Evolutionary conservation across 2,888 invertebrate genomes (phyloP).

Genomic region (Dynastes hyllus): DNA sequence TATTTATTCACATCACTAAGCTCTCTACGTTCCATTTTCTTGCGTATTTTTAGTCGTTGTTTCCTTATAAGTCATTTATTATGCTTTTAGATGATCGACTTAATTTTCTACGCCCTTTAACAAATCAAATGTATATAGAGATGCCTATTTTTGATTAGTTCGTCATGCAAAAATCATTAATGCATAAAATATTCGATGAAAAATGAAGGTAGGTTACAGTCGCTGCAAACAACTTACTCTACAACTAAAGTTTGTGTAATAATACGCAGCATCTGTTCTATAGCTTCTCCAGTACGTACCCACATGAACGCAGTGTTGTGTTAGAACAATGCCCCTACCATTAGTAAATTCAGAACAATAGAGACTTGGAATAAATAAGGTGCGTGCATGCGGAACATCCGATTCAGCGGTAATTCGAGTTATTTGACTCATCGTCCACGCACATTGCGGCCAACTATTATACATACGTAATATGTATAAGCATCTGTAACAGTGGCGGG

Average conservation of each 20-base stretch:
- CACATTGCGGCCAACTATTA: constrained; percentile 37
- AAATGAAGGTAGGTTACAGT: too few species aligned
- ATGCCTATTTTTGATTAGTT: too few species aligned
- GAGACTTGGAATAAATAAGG: constrained; percentile 46
- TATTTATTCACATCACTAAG: too few species aligned
- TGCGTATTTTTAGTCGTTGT: too few species aligned
- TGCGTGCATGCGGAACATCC: constrained; percentile 51
- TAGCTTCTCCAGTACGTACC: constrained; percentile 15
- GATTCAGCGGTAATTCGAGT: constrained; percentile 47
- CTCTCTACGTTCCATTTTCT: too few species aligned
- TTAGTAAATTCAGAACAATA: constrained; percentile 38
- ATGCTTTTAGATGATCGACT: too few species aligned
- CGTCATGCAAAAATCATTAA: too few species aligned
- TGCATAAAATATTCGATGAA: too few species aligned
- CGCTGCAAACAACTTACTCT: not conserved
- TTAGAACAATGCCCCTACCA: constrained; percentile 35
- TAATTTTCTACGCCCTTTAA: too few species aligned
- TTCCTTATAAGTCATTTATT: too few species aligned
- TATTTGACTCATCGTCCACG: constrained; percentile 51
- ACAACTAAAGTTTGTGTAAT: not conserved
- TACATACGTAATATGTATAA: constrained; percentile 17
- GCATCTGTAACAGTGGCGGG: constrained; percentile 29
- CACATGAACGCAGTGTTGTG: constrained; percentile 24
- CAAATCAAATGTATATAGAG: too few species aligned
- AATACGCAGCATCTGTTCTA: constrained; percentile 16